A percentile compares a stretch with the other conserved stretches of the same genome.
Conservation (phyloP, 2,797 vertebrate species). For the Lithobates sylvaticus region DNA sequence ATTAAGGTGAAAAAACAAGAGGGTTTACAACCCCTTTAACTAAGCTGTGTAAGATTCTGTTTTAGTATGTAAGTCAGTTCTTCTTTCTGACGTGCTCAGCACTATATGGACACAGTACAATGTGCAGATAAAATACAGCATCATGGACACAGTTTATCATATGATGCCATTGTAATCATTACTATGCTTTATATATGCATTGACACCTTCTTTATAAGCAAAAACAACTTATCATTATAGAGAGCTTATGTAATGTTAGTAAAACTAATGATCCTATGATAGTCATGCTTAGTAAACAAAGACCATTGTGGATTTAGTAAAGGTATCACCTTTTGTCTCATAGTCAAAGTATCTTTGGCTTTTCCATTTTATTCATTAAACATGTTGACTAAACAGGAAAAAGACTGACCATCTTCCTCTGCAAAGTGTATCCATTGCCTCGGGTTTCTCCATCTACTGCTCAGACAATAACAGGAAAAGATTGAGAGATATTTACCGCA, state of each 20-base stretch:
- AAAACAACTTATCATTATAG: neutral
- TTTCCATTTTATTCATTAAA: constrained; percentile 42
- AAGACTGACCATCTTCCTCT: constrained; percentile 15
- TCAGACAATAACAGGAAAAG: constrained; percentile 58
- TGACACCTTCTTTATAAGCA: neutral
- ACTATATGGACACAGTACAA: neutral
- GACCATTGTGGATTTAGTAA: constrained; percentile 17
- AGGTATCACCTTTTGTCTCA: constrained; percentile 12
- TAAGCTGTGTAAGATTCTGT: too few relatives aligned
- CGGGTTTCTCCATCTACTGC: constrained; percentile 8
- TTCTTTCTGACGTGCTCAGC: too few relatives aligned
- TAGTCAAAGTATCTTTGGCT: neutral
- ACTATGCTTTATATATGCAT: neutral
- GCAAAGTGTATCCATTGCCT: constrained; percentile 19
- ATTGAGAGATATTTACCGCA: constrained; percentile 33
- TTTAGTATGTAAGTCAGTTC: too few relatives aligned
- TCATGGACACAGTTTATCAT: neutral
- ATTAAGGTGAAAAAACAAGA: too few relatives aligned
- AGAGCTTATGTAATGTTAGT: neutral
- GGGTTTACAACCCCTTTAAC: too few relatives aligned
- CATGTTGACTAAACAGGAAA: constrained; percentile 59
- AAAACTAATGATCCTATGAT: neutral
- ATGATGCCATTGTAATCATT: too few relatives aligned
- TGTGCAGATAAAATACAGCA: neutral
- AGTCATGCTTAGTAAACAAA: constrained; percentile 42